Base-by-base conservation (phyloP, 2,888 invertebrate species). In the Aphelenchoides bicaudatus region DNA sequence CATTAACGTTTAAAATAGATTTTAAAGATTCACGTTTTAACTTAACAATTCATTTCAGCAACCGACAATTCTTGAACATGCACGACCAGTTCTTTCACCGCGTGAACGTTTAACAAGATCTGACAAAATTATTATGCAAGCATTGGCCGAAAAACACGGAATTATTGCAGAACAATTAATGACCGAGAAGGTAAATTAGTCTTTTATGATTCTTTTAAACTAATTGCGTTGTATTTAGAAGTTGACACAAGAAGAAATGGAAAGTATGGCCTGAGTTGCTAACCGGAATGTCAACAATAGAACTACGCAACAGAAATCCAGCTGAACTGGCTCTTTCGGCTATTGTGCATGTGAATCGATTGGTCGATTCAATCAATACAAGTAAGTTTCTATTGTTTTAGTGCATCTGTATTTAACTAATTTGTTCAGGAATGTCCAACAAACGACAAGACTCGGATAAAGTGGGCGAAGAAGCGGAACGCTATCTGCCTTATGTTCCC, bases 241-340 rank as follows among this genome's bases (percentile, higher is more conserved):
- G 23, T 21, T 43, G 23, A 43, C 43, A n/a, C 43, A 19, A 1
- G 68, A 68, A 28, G 73, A 75, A 39, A 58, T 75, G 23, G 72
- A 70, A 25, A 88, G 86, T 16, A 58, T 67, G 28, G 54, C 67
- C n/a, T 5, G 68, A 68, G 30, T 43, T 39, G 52, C 89, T 93
- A 73, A 93, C 93, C 83, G 90, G 91, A 63, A 86, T 88, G 66
- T 86, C 90, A 75, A 94, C 96, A 61, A 88, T 87, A 74, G 87
- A 77, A 52, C 60, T 78, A 39, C 74, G 73, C 53, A 69, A 73
- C 50, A 59, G 70, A 21, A 72, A 71, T 50, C 62, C 68, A 5
- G 70, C 69, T 52, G 77, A 75, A 61, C 61, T 75, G 39, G 78
- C 72, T 31, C 72, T 74, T 76, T 71, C 75, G 8, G 71, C 78